Conservation (phyloP, 2,888 invertebrate species). For the Cabera pusaria region DNA sequence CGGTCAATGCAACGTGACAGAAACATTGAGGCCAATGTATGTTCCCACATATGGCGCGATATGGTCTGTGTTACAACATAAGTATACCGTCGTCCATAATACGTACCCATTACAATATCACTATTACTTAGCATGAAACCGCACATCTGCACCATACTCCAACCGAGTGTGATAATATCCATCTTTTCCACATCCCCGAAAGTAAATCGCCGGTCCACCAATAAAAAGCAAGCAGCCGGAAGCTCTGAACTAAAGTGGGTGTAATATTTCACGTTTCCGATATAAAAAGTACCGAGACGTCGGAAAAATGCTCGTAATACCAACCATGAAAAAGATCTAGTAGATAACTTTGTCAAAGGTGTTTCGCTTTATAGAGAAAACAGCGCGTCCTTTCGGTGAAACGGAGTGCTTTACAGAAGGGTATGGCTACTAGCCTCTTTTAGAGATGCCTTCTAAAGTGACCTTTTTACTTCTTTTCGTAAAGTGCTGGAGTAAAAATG, state of each 20-base stretch:
- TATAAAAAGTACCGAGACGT: slow-evolving; percentile 28
- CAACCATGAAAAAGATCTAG: slow-evolving; percentile 54
- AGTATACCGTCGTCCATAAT: too few relatives aligned
- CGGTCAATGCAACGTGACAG: too few relatives aligned
- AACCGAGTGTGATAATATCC: slow-evolving; percentile 10
- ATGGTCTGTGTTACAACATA: too few relatives aligned
- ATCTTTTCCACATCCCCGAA: slow-evolving; percentile 27
- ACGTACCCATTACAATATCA: too few relatives aligned
- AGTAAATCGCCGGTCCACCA: slow-evolving; percentile 21
- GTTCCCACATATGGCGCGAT: too few relatives aligned
- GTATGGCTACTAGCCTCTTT: slow-evolving; percentile 46
- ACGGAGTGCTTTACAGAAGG: slow-evolving; percentile 29
- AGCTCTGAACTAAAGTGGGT: slow-evolving; percentile 31
- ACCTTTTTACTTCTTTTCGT: slow-evolving; percentile 35
- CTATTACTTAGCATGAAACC: too few relatives aligned
- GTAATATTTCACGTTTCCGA: slow-evolving; percentile 32
- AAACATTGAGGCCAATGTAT: too few relatives aligned
- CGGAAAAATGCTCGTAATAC: slow-evolving; percentile 30
- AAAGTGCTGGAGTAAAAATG: slow-evolving; percentile 14
- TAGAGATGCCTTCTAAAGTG: slow-evolving; percentile 30
- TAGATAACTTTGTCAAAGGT: slow-evolving; percentile 63
- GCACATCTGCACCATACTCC: slow-evolving; percentile 4
- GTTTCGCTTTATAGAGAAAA: slow-evolving; percentile 49
- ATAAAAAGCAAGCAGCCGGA: slow-evolving; percentile 25
- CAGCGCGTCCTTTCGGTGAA: slow-evolving; percentile 45